Evolutionary conservation across 2,888 invertebrate genomes (phyloP).

Genomic region (Drosophila recens): DNA sequence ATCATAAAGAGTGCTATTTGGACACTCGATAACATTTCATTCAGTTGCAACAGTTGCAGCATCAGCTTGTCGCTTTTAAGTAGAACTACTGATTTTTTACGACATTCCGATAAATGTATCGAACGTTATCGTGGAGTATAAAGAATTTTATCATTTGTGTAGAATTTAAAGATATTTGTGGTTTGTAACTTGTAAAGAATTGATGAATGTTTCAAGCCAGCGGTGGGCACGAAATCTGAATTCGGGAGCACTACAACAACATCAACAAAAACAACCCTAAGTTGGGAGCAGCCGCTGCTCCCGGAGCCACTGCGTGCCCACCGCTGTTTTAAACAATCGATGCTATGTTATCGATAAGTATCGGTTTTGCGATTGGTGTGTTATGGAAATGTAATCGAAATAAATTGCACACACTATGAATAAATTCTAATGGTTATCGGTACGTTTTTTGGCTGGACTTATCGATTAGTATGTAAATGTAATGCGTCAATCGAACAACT

Average conservation of each 20-base stretch:
- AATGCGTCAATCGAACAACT: not conserved
- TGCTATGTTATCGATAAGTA: not conserved
- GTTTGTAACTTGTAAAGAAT: not conserved
- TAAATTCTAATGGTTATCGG: not conserved
- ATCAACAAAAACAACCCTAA: too few relatives aligned
- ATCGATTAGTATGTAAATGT: not conserved
- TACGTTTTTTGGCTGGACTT: not conserved
- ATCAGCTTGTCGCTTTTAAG: not conserved
- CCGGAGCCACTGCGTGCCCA: too few relatives aligned
- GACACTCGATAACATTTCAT: not conserved
- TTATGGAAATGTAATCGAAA: not conserved
- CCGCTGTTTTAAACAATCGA: too few relatives aligned
- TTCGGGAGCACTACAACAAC: too few relatives aligned
- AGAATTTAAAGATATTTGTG: not conserved
- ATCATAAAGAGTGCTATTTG: conserved; percentile 6
- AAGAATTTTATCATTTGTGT: not conserved
- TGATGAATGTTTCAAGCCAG: too few relatives aligned
- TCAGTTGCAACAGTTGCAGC: not conserved
- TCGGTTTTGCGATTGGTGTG: not conserved
- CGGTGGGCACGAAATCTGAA: too few relatives aligned
- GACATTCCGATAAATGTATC: conserved; percentile 3
- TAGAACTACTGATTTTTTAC: not conserved
- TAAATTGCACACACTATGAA: not conserved
- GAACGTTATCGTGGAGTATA: not conserved
- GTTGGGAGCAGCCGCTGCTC: too few relatives aligned